Evolutionary conservation across 2,797 vertebrate species (phyloP), one percentile per base, ranked within the genome.

Genomic region (Ispidina lecontei): DNA sequence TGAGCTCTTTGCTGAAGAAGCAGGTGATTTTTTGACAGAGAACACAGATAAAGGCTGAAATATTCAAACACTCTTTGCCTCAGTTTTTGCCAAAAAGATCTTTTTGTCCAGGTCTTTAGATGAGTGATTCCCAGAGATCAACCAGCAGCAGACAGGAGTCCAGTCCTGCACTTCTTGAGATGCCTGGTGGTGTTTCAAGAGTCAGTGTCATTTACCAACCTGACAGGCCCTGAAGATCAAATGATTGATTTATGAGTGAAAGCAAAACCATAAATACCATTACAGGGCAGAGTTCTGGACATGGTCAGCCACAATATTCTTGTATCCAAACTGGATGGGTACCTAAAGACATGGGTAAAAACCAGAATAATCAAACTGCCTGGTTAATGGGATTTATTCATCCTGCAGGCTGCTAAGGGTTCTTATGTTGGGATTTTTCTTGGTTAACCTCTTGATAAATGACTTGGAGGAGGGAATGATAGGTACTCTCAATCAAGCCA

Each of bases 251-350:
- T 59, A 10, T 77, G n/a, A 39, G 18, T 25, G 46, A 26, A 70
- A 5, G 7, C 10, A 77, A 6, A 63, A 8, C 1, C 4, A 26
- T 0, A 55, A 15, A 46, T 33, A n/a, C 3, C 5, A 17, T 23
- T 37, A n/a, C 4, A 59, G 4, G 16, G 6, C 2, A 67, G 49
- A 9, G 11, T 33, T 86, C 71, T 84, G 31, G 8, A 18, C 15
- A 21, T 4, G 1, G 3, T 69, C 33, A 74, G 6, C 12, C 59
- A 74, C 29, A 73, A 52, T 43, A 58, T 52, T 64, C 20, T 47
- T n/a, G 12, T 39, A 43, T 58, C 5, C 21, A 65, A 76, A 79
- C 8, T 29, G 22, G 56, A 12, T 13, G 5, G 3, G 10, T 46
- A 39, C 7, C 47, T 49, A 25, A 49, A 49, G 23, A 25, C 13